phyloP scores from a whole-genome alignment of 2,113 vertebrate species.

The Ceyx margarethae region DNA sequence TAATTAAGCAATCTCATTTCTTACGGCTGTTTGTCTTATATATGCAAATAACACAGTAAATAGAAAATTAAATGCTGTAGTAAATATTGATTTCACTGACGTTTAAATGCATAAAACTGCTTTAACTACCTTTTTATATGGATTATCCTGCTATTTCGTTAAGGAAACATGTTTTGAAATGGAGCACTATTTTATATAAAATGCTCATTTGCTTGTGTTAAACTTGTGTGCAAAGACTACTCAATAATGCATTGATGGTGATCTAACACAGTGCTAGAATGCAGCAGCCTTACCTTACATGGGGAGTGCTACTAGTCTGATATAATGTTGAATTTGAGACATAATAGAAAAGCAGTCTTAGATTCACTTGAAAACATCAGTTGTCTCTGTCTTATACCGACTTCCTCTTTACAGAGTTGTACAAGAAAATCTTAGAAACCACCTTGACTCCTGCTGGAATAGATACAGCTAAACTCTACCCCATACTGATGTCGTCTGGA shows the following conservation, averaged over 20 bases:
- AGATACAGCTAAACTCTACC: constrained; percentile 96
- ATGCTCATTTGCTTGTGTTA: neutral
- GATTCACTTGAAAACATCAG: neutral
- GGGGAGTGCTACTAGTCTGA: neutral
- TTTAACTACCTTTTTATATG: neutral
- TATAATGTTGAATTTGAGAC: neutral
- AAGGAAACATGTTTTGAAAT: neutral
- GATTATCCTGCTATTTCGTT: neutral
- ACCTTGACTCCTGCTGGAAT: constrained; percentile 92
- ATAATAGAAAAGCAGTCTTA: neutral
- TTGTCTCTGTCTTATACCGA: neutral
- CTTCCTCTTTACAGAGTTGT: constrained; percentile 82
- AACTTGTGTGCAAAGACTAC: neutral
- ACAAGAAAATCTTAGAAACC: constrained; percentile 93
- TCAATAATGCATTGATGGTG: neutral
- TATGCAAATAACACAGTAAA: neutral
- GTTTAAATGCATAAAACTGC: neutral
- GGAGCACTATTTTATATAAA: neutral
- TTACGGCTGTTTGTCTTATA: neutral
- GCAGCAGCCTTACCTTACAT: neutral
- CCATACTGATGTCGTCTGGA: constrained; percentile 95
- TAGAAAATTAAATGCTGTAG: neutral
- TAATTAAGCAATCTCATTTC: constrained; percentile 17
- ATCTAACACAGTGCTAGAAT: neutral
- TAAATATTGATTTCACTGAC: constrained; percentile 15